Evolutionary conservation across 2,888 invertebrate species (phyloP).

Genomic region (Drosophila affinis): DNA sequence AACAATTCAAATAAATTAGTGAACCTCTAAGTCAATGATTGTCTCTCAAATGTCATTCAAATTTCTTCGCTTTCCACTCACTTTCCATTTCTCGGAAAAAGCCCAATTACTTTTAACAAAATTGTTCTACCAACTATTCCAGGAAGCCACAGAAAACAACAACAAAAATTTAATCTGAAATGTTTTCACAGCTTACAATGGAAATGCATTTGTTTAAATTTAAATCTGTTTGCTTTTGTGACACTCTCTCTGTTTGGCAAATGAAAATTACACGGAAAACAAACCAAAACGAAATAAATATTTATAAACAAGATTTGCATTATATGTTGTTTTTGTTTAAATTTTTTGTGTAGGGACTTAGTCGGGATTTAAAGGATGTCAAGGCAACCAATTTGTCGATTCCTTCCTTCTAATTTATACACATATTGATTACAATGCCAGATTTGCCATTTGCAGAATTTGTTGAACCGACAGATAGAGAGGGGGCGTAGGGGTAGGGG

Average conservation of each 20-base stretch:
- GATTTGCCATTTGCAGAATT: conserved; percentile 24
- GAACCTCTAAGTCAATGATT: background rate
- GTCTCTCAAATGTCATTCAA: background rate
- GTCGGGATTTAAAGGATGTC: conserved; percentile 31
- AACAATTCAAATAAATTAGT: background rate
- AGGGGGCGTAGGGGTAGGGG: background rate
- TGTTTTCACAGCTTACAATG: conserved; percentile 30
- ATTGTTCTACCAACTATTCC: background rate
- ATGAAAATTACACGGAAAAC: conserved; percentile 11
- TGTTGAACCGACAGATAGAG: background rate
- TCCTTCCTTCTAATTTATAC: conserved; percentile 41
- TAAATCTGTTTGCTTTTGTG: conserved; percentile 38
- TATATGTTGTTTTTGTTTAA: background rate
- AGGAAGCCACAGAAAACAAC: background rate
- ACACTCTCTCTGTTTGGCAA: conserved; percentile 37
- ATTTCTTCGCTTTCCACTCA: background rate
- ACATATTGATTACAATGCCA: conserved; percentile 40
- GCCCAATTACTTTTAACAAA: background rate
- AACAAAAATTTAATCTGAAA: conserved; percentile 28
- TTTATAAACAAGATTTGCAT: conserved; percentile 9
- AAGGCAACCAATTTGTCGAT: conserved; percentile 27
- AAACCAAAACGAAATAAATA: conserved; percentile 23
- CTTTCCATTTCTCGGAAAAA: background rate
- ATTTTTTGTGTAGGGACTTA: conserved; percentile 4
- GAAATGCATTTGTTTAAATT: conserved; percentile 39